Evolutionary conservation across 2,888 invertebrate genomes (phyloP), one percentile per base, ranked within the genome.

Genomic region (Heteropelma amictum): DNA sequence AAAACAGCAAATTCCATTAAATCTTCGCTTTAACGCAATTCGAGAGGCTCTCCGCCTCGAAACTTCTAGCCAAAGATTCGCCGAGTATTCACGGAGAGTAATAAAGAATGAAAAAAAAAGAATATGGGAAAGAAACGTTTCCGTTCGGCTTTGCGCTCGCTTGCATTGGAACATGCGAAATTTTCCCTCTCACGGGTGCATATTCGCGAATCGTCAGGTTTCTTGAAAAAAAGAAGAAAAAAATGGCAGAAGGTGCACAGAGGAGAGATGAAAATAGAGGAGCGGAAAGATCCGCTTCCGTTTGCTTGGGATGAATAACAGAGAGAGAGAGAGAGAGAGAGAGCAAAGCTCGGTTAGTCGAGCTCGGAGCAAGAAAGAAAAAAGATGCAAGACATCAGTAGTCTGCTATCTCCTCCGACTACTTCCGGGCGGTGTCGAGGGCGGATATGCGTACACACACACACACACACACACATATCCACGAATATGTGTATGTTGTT

Each of bases 321-420:
- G 67, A 72, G 49, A 72, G n/a, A n/a, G n/a, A n/a, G n/a, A n/a
- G n/a, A n/a, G n/a, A n/a, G n/a, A n/a, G n/a, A n/a, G n/a, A n/a
- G n/a, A n/a, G 23, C 38, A 26, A 12, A 28, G 45, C 49, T 71
- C 79, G 76, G 68, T 70, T 75, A 74, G 68, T 69, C 77, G 79
- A 77, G 78, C 49, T 74, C 70, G 64, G 73, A 72, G 60, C 14
- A 45, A 58, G 38, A 38, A 45, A 61, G 61, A 53, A 60, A 60
- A 60, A 58, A n/a, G 51, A 49, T 45, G 60, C 65, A 19, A 40
- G 67, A 60, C 23, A 60, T 51, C 45, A 33, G 58, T 67, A 60
- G 30, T 60, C 60, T 45, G 58, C 51, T 47, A n/a, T 68, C 68
- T 63, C 56, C 68, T 42, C 38, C 14, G 19, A 12, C 54, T 54